Conservation (phyloP, 2,888 invertebrate genomes). For the Polyommatus icarus region DNA sequence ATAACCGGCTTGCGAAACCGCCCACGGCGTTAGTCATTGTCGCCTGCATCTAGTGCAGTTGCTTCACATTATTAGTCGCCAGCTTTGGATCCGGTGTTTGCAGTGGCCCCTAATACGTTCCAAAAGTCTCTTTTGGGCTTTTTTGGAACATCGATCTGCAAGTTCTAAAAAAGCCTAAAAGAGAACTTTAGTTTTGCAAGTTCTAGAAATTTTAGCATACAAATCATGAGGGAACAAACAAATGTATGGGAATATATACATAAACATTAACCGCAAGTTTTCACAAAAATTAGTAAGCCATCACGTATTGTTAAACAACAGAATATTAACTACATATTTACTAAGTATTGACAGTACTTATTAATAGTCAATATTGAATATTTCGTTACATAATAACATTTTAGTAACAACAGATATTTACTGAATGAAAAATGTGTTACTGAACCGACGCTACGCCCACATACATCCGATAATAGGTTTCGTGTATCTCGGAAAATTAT, state of each 20-base stretch:
- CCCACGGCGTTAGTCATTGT: slow-evolving; percentile 70
- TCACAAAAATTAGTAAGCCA: not conserved
- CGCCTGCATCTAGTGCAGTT: slow-evolving; percentile 57
- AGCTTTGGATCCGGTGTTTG: slow-evolving; percentile 22
- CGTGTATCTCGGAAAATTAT: slow-evolving; percentile 27
- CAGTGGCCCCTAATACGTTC: slow-evolving; percentile 3
- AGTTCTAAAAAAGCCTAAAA: not conserved
- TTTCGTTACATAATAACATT: slow-evolving; percentile 5
- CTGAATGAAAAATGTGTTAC: slow-evolving; percentile 20
- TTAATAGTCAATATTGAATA: not conserved
- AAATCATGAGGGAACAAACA: not conserved
- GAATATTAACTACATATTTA: not conserved
- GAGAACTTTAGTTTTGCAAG: not conserved
- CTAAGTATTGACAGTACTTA: not conserved
- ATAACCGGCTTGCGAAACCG: slow-evolving; percentile 67
- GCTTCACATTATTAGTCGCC: slow-evolving; percentile 41
- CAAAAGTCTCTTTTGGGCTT: not conserved
- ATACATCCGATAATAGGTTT: slow-evolving; percentile 22
- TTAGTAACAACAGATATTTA: slow-evolving; percentile 6
- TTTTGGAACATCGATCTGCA: not conserved
- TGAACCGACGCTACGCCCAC: not conserved
- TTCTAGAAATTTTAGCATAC: not conserved
- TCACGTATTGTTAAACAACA: not conserved
- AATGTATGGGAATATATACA: not conserved
- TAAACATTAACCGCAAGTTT: not conserved